Base-by-base conservation (phyloP, 2,113 vertebrate genomes). In the Arizona elegans region DNA sequence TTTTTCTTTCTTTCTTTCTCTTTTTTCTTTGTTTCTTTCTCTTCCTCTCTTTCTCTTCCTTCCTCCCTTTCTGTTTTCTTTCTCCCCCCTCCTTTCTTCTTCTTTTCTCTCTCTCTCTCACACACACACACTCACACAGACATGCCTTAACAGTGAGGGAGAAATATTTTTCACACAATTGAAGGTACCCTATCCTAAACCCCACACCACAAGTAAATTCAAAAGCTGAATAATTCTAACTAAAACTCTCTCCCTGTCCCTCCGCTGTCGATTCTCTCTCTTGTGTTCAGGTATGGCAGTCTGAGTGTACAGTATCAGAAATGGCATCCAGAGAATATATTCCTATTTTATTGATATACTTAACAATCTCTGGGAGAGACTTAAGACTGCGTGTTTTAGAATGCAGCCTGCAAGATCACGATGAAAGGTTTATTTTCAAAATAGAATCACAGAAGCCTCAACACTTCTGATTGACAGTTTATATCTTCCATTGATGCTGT, bases 41-140 rank as follows among this genome's bases (percentile, higher is more conserved):
- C 3, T 56, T 1, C 1, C 5, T 56, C 19, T 21, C 54, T 50
- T 50, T 50, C 47, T 50, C 47, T 50, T 50, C 47, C 47, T 47
- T 47, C 50, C 5, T 53, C 23, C 1, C 19, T 58, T 21, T 17
- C 4, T 55, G 3, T 17, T 55, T 4, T 13, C 12, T 2, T 17
- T 55, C 3, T 10, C 19, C 6, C 0, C 1, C 56, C 2, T 2
- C 1, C 5, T 21, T 10, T 26, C 5, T 56, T 53, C 11, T 53
- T 53, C 10, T 12, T 43, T 2, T 33, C 9, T 4, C 7, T 7
- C 5, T 33, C 23, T 23, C 43, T 26, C 59, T 1, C 47, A 23
- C 19, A 26, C 26, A 29, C 89, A 62, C 47, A 23, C 65, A 75
- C 70, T 8, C n/a, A 75, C 13, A 17, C 13, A 75, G 2, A 19